phyloP scores from a whole-genome alignment of 2,797 vertebrate species.

The Sylvia borin region DNA sequence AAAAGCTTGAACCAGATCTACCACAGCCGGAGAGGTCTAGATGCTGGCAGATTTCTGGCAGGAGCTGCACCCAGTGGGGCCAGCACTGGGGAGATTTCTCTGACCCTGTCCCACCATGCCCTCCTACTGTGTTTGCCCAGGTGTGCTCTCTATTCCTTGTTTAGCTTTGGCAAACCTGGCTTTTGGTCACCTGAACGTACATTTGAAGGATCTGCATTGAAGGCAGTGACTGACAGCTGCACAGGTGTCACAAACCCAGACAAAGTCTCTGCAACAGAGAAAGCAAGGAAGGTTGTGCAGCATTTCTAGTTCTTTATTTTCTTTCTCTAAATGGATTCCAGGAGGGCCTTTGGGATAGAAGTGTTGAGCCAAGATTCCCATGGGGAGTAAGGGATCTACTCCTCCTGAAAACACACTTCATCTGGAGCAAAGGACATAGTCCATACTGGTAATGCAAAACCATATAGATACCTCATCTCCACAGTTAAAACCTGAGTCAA shows the following conservation, averaged over 20 bases:
- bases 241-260: neutral
- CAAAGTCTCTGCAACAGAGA: neutral
- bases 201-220: neutral
- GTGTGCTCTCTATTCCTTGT: conserved; percentile 12
- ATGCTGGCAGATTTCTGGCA: neutral
- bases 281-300: neutral
- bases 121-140: conserved; percentile 37
- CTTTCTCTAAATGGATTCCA: neutral
- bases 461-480: neutral
- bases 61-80: neutral
- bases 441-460: neutral
- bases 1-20: neutral
- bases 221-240: neutral
- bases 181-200: neutral
- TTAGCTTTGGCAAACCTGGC: neutral
- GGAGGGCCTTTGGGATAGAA: neutral
- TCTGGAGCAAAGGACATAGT: neutral
- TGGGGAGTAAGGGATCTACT: neutral
- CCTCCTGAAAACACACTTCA: neutral
- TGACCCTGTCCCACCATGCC: conserved; percentile 33
- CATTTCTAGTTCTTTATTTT: neutral
- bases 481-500: neutral
- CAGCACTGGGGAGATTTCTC: neutral
- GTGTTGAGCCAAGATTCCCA: neutral
- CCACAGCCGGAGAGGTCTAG: neutral